Base-by-base conservation (phyloP, 2,797 vertebrate species). In the Cheirogaleus major region DNA sequence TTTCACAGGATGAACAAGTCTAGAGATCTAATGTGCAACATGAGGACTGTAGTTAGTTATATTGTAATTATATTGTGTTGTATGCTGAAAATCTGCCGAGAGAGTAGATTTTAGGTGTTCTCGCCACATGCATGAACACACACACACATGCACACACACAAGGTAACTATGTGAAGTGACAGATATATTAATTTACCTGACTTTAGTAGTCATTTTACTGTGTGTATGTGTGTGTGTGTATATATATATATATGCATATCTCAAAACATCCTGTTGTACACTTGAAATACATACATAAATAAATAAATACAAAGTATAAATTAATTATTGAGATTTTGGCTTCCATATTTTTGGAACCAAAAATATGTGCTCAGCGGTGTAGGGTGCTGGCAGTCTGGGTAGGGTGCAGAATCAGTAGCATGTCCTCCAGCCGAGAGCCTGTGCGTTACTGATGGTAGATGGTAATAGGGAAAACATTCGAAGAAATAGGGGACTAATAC, bases 381-480 rank as follows among this genome's bases (percentile, higher is more conserved):
- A n/a, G 14, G 18, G 1, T 23, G 6, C 2, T 22, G 17, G 43
- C 7, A 23, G 2, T 0, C 2, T 14, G 4, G 3, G 4, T 5
- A 43, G 18, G 11, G 6, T 45, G 3, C 5, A 22, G 50, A 61
- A 82, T 20, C 20, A 2, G 20, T 30, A 12, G 4, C 9, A 2
- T 3, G 12, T 14, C 30, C 45, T 38, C 32, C 4, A 3, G 1
- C 2, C 1, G 45, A 27, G 41, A 27, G 41, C 12, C n/a, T 17
- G 3, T 3, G 5, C 25, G 7, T 20, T 41, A 15, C 23, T 70
- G 50, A 20, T 25, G 35, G 9, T 67, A 14, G 11, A 38, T 11
- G 23, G 48, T 38, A 50, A 78, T 0, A 15, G 67, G n/a, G 41
- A 41, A 48, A 63, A 2, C 38, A 18, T 1, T n/a, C 23, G 25